A percentile compares a stretch with the other conserved stretches of the same genome.
phyloP scores from a whole-genome alignment of 2,113 vertebrate genomes.

The Mobula birostris region DNA sequence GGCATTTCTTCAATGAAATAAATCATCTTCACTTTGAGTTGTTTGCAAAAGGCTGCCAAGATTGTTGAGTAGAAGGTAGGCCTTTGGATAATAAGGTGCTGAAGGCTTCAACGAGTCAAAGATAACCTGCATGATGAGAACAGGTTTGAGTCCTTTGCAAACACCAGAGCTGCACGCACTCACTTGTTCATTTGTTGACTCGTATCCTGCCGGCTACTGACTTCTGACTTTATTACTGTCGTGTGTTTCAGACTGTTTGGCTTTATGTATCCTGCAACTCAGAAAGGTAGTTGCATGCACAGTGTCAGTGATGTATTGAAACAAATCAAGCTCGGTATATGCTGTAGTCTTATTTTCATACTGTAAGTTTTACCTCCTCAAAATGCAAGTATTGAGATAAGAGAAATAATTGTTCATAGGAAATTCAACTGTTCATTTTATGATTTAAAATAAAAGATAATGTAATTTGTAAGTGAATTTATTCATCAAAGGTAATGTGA shows the following conservation, averaged over 20 bases:
- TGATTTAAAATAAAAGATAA: background rate
- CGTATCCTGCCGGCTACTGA: too few relatives aligned
- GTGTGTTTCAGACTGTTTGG: background rate
- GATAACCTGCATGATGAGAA: background rate
- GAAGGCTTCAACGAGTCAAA: background rate
- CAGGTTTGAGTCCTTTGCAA: background rate
- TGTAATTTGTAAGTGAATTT: background rate
- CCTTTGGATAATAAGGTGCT: background rate
- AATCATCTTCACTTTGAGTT: background rate
- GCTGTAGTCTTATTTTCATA: background rate
- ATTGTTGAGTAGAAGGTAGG: background rate
- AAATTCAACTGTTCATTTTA: background rate
- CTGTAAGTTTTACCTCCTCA: background rate
- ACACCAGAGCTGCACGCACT: background rate
- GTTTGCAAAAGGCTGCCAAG: background rate
- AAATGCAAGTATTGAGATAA: background rate
- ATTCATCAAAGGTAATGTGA: slow-evolving; percentile 22
- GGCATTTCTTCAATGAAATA: background rate
- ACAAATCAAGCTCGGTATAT: background rate
- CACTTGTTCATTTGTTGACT: background rate
- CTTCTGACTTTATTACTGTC: background rate
- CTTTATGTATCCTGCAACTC: background rate
- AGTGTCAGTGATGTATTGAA: background rate
- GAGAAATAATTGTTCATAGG: background rate
- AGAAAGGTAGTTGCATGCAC: too few relatives aligned